phyloP scores from a whole-genome alignment of 2,888 invertebrate species.

The Himalopsyche tibetana region DNA sequence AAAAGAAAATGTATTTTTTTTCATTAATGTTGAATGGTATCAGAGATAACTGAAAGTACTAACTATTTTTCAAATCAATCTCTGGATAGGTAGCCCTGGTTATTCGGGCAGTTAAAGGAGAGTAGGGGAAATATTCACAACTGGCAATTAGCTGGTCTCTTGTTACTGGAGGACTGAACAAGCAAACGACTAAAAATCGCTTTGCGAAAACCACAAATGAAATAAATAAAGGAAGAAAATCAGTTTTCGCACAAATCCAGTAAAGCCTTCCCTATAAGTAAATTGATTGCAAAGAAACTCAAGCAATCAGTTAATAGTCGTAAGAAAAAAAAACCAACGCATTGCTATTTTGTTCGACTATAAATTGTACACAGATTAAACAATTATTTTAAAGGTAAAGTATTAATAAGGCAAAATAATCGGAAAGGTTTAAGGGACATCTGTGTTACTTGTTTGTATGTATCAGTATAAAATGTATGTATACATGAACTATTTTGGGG shows the following conservation, averaged over 20 bases:
- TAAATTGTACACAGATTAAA: no score
- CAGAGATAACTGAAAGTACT: no score
- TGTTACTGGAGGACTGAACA: conserved; percentile 37
- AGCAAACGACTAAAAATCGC: conserved; percentile 42
- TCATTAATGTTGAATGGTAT: no score
- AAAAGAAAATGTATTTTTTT: no score
- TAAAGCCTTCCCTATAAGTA: neutral
- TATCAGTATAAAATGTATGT: no score
- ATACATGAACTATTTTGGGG: no score
- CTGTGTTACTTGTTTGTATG: no score
- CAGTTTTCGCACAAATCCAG: conserved; percentile 10
- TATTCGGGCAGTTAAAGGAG: neutral
- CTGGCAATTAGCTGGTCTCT: conserved; percentile 39
- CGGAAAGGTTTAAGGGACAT: no score
- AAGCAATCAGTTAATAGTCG: neutral
- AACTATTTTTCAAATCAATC: no score
- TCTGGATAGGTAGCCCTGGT: conserved; percentile 1
- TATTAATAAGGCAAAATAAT: no score
- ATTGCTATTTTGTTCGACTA: no score
- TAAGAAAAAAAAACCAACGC: neutral
- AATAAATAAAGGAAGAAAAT: conserved; percentile 33
- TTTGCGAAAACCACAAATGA: conserved; percentile 34
- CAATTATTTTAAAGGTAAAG: no score
- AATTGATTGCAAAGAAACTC: conserved; percentile 23
- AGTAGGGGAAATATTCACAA: conserved; percentile 23